Evolutionary conservation across 2,113 vertebrate species (phyloP).

Genomic region (Chaenogobius annularis): DNA sequence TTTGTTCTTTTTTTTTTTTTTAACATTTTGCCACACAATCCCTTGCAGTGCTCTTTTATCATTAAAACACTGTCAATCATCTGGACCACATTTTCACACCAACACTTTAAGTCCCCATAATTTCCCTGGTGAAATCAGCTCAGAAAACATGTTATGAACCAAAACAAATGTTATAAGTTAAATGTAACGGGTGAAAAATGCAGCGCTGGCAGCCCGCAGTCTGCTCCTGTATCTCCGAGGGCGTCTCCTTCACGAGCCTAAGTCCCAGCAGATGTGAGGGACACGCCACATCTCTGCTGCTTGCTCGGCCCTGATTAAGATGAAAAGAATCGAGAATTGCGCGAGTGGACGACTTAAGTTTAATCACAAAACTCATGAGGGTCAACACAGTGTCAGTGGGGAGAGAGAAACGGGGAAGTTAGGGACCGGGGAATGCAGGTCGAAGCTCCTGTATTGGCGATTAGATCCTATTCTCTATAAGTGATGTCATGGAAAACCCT

Average conservation of each 20-base stretch:
- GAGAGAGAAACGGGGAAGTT: not conserved
- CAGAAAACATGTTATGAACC: constrained; percentile 24
- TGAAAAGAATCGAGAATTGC: constrained; percentile 38
- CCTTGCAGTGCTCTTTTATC: not conserved
- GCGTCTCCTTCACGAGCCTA: constrained; percentile 53
- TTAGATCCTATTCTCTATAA: not conserved
- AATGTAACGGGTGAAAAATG: constrained; percentile 66
- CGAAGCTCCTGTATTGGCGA: constrained; percentile 30
- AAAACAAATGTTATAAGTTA: constrained; percentile 46
- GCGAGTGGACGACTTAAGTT: constrained; percentile 34
- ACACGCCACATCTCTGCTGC: constrained; percentile 52
- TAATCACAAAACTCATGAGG: constrained; percentile 20
- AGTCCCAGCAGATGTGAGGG: constrained; percentile 61
- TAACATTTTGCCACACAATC: not conserved
- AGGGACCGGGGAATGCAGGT: constrained; percentile 17
- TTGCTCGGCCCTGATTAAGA: constrained; percentile 36
- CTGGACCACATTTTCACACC: not conserved
- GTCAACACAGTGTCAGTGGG: constrained; percentile 25
- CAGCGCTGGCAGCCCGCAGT: constrained; percentile 38
- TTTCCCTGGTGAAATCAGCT: constrained; percentile 5
- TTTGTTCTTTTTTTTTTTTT: not conserved
- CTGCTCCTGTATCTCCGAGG: constrained; percentile 65
- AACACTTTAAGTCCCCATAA: not conserved
- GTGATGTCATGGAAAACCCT: not conserved
- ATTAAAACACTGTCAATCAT: not conserved